Percentiles rank a stretch among this genome's conserved stretches.
Conservation (phyloP, 2,888 invertebrate species). For the Gisinianus flammeolus region DNA sequence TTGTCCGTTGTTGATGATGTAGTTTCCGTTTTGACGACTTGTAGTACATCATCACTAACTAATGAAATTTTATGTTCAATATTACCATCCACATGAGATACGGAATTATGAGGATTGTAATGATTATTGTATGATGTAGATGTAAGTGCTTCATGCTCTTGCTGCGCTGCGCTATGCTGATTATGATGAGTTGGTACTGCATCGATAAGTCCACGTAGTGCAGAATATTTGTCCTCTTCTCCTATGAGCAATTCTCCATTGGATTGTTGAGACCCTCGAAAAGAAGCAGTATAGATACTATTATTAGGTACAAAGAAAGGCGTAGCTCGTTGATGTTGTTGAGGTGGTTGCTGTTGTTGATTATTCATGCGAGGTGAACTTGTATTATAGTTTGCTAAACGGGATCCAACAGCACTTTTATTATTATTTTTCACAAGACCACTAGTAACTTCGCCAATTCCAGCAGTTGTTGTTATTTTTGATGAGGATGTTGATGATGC, state of each 20-base stretch:
- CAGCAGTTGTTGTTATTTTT: background rate
- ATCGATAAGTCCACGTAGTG: slow-evolving; percentile 62
- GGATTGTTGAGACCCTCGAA: background rate
- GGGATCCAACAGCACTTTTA: slow-evolving; percentile 61
- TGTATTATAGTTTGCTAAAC: slow-evolving; percentile 64
- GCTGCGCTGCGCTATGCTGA: background rate
- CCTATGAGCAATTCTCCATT: slow-evolving; percentile 49
- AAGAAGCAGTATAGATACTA: background rate
- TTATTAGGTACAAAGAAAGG: background rate
- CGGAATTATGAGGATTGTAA: background rate
- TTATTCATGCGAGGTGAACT: slow-evolving; percentile 21
- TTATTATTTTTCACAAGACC: background rate
- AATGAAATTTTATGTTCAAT: slow-evolving; percentile 39
- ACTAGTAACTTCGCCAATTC: background rate
- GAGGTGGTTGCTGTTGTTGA: background rate
- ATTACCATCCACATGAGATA: background rate
- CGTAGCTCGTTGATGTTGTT: background rate
- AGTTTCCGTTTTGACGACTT: slow-evolving; percentile 42
- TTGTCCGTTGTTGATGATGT: slow-evolving; percentile 13
- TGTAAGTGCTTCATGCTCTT: background rate
- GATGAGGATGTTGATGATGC: background rate
- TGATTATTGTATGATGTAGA: background rate
- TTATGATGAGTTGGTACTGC: background rate
- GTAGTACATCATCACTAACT: slow-evolving; percentile 43
- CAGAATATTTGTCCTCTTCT: slow-evolving; percentile 64